Base-by-base conservation (phyloP, 2,113 vertebrate species). In the Atractosteus spatula region DNA sequence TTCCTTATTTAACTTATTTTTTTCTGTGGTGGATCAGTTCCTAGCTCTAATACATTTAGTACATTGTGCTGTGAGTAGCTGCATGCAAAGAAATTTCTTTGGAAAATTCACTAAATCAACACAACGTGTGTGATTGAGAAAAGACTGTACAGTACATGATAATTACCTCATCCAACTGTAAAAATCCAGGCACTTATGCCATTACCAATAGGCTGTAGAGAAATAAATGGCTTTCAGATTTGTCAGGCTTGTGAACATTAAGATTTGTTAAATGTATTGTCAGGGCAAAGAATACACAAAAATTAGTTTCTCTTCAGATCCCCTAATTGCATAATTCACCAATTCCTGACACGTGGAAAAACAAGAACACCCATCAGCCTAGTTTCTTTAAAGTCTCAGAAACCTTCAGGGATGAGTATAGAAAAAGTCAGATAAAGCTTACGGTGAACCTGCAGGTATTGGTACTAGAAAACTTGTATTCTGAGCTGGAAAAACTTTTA, bases 331-430 rank as follows among this genome's bases (percentile, higher is more conserved):
- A 68, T 72, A 62, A 74, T 80, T 74, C 66, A 70, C 79, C 76
- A 82, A 73, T 74, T 71, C 74, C 72, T 76, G 68, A 81, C 77
- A 80, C 41, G 55, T 70, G 62, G 72, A 78, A 71, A 77, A 78
- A 71, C 72, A 75, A 51, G 73, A 3, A 14, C 70, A 51, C 5
- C 5, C 47, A 51, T 51, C 47, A 10, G 47, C 47, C 47, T 51
- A 10, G 47, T 10, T 7, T 7, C 10, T 51, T 51, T 51, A 29
- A 51, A 7, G 47, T 51, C 47, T 51, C 47, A 7, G 47, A 51
- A 51, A 10, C 47, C 47, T 51, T 51, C 47, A 51, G 47, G 5
- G 10, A 51, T 10, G 5, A 51, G 47, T 51, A 51, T 10, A 51
- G 47, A 3, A 51, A 51, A 10, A 51, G 47, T 2, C 47, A 51